A percentile compares a stretch with the other conserved stretches of the same genome.
phyloP scores from a whole-genome alignment of 23 tunicate genomes.

The Halocynthia aurantium region DNA sequence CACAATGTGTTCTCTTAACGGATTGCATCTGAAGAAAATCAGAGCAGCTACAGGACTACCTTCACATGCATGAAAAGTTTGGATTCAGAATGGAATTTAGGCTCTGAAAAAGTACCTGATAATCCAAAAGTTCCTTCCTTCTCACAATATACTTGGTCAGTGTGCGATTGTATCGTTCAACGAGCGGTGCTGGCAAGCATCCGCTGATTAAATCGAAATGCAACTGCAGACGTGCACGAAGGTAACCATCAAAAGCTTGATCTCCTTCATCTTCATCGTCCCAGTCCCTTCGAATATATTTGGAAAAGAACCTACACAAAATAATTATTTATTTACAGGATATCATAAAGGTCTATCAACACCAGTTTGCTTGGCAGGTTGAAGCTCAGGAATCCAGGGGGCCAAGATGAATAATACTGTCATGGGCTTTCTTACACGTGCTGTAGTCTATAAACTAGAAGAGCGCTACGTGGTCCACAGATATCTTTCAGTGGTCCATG shows the following conservation, averaged over 20 bases:
- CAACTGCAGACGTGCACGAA: conserved; percentile 65
- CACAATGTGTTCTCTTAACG: not conserved
- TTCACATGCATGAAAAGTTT: no score
- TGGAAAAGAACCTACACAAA: conserved; percentile 55
- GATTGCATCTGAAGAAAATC: not conserved
- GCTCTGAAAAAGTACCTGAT: conserved; percentile 47
- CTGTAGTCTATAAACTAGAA: no score
- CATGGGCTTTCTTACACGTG: no score
- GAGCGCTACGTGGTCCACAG: no score
- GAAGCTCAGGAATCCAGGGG: no score
- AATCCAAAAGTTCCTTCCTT: conserved; percentile 75
- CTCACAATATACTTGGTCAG: conserved; percentile 86
- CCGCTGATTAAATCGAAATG: conserved; percentile 77
- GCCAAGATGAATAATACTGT: no score
- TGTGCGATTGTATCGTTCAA: conserved; percentile 82
- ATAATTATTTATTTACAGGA: not conserved
- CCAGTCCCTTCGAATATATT: conserved; percentile 86
- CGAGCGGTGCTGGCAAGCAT: conserved; percentile 66
- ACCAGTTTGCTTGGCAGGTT: no score
- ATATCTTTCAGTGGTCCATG: no score
- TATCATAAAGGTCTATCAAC: not conserved
- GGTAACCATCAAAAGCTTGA: conserved; percentile 75
- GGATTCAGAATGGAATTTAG: no score
- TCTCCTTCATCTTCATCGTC: conserved; percentile 96
- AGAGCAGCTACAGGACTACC: no score